Base-by-base conservation (phyloP, 2,113 vertebrate genomes). In the Chionodraco myersi region DNA sequence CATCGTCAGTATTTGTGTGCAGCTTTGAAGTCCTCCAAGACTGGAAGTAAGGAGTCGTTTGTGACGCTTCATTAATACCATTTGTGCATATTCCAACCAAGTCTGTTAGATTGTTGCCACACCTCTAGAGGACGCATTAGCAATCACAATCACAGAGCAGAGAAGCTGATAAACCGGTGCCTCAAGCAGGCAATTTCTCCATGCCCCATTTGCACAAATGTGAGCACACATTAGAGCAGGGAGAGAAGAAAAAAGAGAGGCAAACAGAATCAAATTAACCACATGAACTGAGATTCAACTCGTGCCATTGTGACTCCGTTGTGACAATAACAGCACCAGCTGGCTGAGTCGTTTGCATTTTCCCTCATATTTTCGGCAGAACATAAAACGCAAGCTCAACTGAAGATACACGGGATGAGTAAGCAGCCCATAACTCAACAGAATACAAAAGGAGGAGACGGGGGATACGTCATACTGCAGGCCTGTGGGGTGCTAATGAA, bases 281-380 rank as follows among this genome's bases (percentile, higher is more conserved):
- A 85, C 77, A 82, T 75, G 72, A 86, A 79, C 80, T 61, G 52
- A 69, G 59, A 83, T 82, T 89, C 79, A 79, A 75, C 79, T 77
- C 59, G 2, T 63, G 84, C 80, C 86, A 74, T 74, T 82, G 76
- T 57, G 41, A 75, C 65, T 80, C 67, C 54, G 6, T 41, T 41
- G 36, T 52, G 69, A 89, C 67, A 83, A 82, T 80, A 79, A 82
- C 68, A 6, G 60, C 60, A 75, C 66, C 88, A 85, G 82, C 88
- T 88, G 86, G 75, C 59, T 48, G 70, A 79, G 48, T 85, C 72
- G 51, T 74, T 87, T 66, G 59, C 83, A 79, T 63, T 77, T 73
- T 54, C 65, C 61, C 69, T 84, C 73, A 81, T 81, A 69, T 83
- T 83, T 79, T 56, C 54, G 61, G 64, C 64, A 18, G 57, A 79